Evolutionary conservation across 2,113 vertebrate species (phyloP).

Genomic region (Irena cyanogastra): DNA sequence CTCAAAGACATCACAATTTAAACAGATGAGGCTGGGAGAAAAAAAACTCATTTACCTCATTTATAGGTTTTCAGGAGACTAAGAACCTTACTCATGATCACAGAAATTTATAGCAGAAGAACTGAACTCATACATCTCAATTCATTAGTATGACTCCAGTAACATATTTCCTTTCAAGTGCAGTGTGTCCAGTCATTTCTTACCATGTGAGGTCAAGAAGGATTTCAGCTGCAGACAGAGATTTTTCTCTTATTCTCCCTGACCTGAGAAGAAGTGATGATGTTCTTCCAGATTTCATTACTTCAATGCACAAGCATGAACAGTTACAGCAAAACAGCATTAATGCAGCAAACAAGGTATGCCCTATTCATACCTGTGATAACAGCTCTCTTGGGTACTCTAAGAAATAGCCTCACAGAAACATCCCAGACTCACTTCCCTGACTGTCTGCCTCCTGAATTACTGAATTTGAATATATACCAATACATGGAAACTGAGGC

Average conservation of each 20-base stretch:
- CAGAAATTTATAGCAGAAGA: neutral
- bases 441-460: neutral
- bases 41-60: neutral
- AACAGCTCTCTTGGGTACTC: neutral
- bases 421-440: neutral
- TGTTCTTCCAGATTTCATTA: neutral
- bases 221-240: neutral
- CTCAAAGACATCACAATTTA: neutral
- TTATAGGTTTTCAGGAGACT: neutral
- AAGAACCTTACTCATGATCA: neutral
- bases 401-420: neutral
- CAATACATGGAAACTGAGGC: neutral
- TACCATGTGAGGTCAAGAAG: neutral
- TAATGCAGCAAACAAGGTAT: neutral
- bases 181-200: neutral
- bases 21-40: neutral
- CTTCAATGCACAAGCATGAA: neutral
- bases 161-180: neutral
- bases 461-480: neutral
- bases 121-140: neutral
- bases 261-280: neutral
- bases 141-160: neutral
- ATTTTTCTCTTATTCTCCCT: neutral
- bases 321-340: neutral
- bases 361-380: neutral